phyloP scores from a whole-genome alignment of 1,140 invertebrate species.

The Magallana gigas region DNA sequence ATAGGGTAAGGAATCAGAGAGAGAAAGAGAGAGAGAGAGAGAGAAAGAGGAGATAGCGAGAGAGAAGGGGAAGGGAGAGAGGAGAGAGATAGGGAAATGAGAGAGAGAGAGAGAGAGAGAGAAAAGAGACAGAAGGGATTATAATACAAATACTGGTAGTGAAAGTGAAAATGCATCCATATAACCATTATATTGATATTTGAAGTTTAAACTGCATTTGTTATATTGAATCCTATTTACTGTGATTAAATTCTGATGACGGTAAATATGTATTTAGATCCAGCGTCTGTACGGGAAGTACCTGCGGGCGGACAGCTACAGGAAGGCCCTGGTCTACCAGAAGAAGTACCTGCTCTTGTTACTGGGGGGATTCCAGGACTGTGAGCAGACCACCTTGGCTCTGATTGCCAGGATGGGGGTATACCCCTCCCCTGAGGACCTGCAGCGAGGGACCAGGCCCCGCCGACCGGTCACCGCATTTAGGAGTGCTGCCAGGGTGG shows the following conservation, averaged over 20 bases:
- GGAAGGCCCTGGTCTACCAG: constrained; percentile 91
- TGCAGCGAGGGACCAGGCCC: constrained; percentile 20
- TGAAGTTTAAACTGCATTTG: not conserved
- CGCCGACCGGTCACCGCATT: too few relatives aligned
- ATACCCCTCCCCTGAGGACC: constrained; percentile 62
- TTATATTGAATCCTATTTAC: not conserved
- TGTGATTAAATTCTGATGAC: not conserved
- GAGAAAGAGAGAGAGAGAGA: not conserved
- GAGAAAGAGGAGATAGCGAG: not conserved
- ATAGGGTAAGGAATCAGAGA: constrained; percentile 62
- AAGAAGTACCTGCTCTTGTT: constrained; percentile 87
- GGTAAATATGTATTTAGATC: constrained; percentile 78
- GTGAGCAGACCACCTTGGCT: constrained; percentile 77
- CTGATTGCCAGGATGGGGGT: constrained; percentile 75
- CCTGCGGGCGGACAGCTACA: constrained; percentile 49
- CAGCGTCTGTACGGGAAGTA: constrained; percentile 87
- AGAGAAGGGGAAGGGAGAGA: rapidly evolving
- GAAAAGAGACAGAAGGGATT: not conserved
- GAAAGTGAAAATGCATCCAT: not conserved
- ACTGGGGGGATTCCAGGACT: constrained; percentile 85
- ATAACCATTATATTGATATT: not conserved
- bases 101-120: not conserved
- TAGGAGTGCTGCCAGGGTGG: too few relatives aligned
- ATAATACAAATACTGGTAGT: not conserved
- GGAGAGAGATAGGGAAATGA: rapidly evolving